Base-by-base conservation (phyloP, 2,797 vertebrate genomes). In the Pteronotus mesoamericanus region DNA sequence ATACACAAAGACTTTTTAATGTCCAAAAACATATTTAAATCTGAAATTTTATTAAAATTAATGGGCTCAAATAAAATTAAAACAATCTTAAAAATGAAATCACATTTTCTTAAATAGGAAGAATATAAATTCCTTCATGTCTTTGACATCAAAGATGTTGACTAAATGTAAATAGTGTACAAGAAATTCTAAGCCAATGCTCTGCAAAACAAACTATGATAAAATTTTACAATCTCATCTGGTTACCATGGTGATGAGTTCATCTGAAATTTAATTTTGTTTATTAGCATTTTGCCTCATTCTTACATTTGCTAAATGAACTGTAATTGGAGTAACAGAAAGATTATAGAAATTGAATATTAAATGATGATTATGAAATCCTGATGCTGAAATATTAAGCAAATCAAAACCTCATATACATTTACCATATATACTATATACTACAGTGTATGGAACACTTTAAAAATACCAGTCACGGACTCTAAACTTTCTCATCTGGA, bases 251-350 rank as follows among this genome's bases (percentile, higher is more conserved):
- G 64, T 19, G 4, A 96, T 93, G 46, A 83, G 3, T 77, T 82
- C 80, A 84, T 96, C 19, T 84, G 51, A 39, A 79, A 57, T 94
- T 82, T 57, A 77, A 91, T 84, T 82, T 84, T 78, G 44, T 64
- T 9, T 88, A 55, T 78, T 84, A 68, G n/a, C 64, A 66, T 78
- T 77, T 37, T 78, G 44, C 14, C 29, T 86, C 59, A 53, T 91
- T 91, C 32, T 89, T 89, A 64, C 48, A 91, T 84, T 79, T 94
- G 61, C 24, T 71, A 61, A 91, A 59, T 16, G 16, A 96, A 48
- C 34, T 71, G 5, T 72, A 83, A 94, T 42, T 72, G 18, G 15
- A 59, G 11, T 80, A 34, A 57, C 55, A 85, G 37, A 51, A 74
- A 91, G 48, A 86, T 37, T 89, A 66, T 80, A 72, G 19, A 88